phyloP scores from a whole-genome alignment of 2,113 vertebrate species.

The Piliocolobus tephrosceles region DNA sequence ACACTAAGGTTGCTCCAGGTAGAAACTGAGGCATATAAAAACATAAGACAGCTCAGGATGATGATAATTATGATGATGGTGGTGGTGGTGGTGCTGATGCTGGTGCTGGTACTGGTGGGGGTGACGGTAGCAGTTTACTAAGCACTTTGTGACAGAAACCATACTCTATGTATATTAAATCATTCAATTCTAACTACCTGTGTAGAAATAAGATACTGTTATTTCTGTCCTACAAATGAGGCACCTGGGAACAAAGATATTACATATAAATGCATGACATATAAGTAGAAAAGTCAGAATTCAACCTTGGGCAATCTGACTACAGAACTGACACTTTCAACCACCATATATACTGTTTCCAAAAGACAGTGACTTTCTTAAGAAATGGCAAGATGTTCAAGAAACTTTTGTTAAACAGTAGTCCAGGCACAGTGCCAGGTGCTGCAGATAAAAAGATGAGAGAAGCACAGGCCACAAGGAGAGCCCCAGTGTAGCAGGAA shows the following conservation, averaged over 20 bases:
- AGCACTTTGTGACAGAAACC: neutral
- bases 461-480: neutral
- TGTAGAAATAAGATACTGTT: neutral
- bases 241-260: neutral
- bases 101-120: neutral
- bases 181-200: neutral
- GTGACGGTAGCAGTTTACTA: neutral
- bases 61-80: neutral
- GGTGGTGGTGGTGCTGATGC: neutral
- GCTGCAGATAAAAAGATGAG: neutral
- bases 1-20: neutral
- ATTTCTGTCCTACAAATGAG: neutral
- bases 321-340: neutral
- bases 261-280: neutral
- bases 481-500: neutral
- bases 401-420: neutral
- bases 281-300: neutral
- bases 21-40: neutral
- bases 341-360: neutral
- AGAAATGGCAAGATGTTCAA: neutral
- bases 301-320: neutral
- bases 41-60: neutral
- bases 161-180: fast-evolving
- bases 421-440: neutral
- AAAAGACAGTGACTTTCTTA: neutral